Base-by-base conservation (phyloP, 2,797 vertebrate species). In the Cetoscarus ocellatus region DNA sequence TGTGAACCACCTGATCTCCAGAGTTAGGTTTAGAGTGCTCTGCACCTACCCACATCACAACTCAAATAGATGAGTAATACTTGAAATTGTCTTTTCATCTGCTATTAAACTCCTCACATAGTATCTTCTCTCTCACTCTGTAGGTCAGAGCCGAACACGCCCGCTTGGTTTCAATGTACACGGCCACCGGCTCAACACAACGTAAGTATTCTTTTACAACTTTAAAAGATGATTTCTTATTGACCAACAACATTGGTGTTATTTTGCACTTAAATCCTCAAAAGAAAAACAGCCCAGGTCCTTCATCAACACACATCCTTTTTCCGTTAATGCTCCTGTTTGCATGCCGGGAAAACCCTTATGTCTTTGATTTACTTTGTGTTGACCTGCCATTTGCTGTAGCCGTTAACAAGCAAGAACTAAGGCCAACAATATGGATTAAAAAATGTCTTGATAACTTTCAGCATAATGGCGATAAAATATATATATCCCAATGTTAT, bases 91-190 rank as follows among this genome's bases (percentile, higher is more conserved):
- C 10, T 49, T 70, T 3, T 61, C 7, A 0, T 11, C 42, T 60
- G 56, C 50, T 53, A 13, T 77, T 12, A 6, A 9, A 17, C 45
- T 49, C 10, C 10, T 75, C 9, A 72, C 27, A 49, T 12, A 4
- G 1, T 48, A 58, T 18, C 65, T 43, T 8, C 53, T 51, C 0
- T 50, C 3, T 68, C 0, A 19, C 67, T 71, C 8, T 62, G 7
- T 76, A 95, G 95, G 95, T 94, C 63, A 90, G 92, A 82, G 77
- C 87, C 1, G 94, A 95, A 67, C 91, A 94, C 39, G 38, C 77
- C 14, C 82, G 56, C 6, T 75, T 90, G 82, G 67, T 89, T 66
- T 87, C 94, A 0, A 60, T 84, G 43, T 95, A 94, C 89, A 89
- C 94, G 0, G 88, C 91, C 45, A 90, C 94, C 1, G 89, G 90